Evolutionary conservation across 2,797 vertebrate species (phyloP).

Genomic region (Gymnoscopelus microlampas): DNA sequence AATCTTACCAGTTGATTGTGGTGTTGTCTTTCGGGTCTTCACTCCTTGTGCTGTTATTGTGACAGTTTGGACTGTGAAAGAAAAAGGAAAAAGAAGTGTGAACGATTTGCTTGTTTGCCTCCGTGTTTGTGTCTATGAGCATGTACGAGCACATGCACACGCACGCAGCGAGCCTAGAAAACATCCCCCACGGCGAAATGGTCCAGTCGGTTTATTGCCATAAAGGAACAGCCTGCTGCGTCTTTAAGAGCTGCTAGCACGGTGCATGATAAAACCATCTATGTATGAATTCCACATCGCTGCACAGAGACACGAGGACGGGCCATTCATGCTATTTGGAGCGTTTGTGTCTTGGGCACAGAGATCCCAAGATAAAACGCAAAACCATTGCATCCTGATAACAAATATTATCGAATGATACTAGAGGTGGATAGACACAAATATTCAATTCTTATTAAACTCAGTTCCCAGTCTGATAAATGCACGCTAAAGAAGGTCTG

Average conservation of each 20-base stretch:
- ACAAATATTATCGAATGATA: not conserved
- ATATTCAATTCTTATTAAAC: too few species aligned
- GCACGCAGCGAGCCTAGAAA: too few species aligned
- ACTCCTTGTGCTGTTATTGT: constrained; percentile 48
- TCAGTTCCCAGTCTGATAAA: too few species aligned
- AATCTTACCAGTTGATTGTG: constrained; percentile 80
- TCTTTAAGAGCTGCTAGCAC: constrained; percentile 33
- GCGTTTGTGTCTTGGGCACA: constrained; percentile 1
- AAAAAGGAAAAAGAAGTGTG: constrained; percentile 18
- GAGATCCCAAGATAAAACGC: not conserved
- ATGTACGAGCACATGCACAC: not conserved
- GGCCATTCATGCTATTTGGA: not conserved
- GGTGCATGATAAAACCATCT: constrained; percentile 15
- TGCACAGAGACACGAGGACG: constrained; percentile 13
- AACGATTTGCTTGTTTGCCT: constrained; percentile 23
- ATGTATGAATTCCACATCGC: constrained; percentile 16
- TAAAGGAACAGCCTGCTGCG: constrained; percentile 20
- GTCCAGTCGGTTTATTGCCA: constrained; percentile 31
- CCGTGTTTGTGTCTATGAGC: not conserved
- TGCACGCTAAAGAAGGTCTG: too few species aligned
- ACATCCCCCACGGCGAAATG: too few species aligned
- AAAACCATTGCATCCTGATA: not conserved
- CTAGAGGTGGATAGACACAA: not conserved
- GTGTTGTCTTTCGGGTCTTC: constrained; percentile 20
- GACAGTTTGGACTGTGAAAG: constrained; percentile 53